Base-by-base conservation (phyloP, 2,113 vertebrate genomes). In the Apaloderma vittatum region DNA sequence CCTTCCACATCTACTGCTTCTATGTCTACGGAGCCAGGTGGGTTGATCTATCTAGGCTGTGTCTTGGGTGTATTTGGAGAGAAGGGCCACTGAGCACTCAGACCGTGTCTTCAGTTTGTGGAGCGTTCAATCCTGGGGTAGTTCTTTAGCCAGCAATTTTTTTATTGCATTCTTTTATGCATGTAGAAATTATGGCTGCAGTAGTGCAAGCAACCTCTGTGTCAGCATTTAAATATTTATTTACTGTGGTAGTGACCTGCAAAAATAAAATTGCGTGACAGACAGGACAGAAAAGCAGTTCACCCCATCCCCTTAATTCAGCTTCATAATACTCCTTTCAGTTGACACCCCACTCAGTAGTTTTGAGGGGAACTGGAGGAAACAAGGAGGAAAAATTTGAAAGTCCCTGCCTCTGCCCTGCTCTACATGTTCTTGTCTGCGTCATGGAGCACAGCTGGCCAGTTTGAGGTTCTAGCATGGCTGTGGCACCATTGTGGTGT, bases 1-100 rank as follows among this genome's bases (percentile, higher is more conserved):
- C 99, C 80, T 99, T 99, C 97, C 99, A 99, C 96, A 99, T 99
- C 97, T 99, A 99, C 98, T 99, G 99, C 98, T 99, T 99, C 98
- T 99, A 99, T 7, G 99, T 99, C 86, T 99, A 99, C 0, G 99
- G 99, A n/a, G 99, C 99, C 97, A 99, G 99, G 99, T 99, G 94
- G 86, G 98, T 79, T 37, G 23, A 7, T 20, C 24, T 72, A 30
- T 37, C 32, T 54, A 58, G 37, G 5, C 23, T 77, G 17, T 29
- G 16, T 72, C 34, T 76, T 23, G 68, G 40, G 2, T 24, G 1
- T 29, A 10, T 61, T 62, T 76, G 62, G 21, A 12, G 57, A 36
- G 55, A 71, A 71, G 62, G 21, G 24, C 45, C 24, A 12, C 12
- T 58, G 27, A 46, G 4, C 14, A 2, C 48, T 57, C 29, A 23